Evolutionary conservation across 2,888 invertebrate species (phyloP).

Genomic region (Eristalinus aeneus): DNA sequence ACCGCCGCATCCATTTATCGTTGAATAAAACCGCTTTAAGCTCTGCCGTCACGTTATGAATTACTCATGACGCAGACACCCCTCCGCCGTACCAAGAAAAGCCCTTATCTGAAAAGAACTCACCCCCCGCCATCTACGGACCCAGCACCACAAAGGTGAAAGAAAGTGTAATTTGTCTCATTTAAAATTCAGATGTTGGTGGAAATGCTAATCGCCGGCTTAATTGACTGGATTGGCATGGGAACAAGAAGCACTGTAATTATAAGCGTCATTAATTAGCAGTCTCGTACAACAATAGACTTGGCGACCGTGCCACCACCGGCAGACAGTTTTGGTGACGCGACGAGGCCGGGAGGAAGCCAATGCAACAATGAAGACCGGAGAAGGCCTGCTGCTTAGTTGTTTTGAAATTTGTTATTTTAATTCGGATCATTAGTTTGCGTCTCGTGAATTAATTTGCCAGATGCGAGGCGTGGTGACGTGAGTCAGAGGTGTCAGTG

Average conservation of each 20-base stretch:
- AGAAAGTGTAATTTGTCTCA: slow-evolving; percentile 60
- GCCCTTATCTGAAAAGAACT: background rate
- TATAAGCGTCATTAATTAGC: slow-evolving; percentile 30
- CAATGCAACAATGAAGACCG: background rate
- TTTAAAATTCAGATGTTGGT: slow-evolving; percentile 43
- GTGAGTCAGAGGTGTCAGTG: slow-evolving; percentile 19
- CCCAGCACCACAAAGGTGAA: slow-evolving; percentile 4
- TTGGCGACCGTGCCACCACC: too few species aligned
- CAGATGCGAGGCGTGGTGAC: background rate
- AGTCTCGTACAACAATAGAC: background rate
- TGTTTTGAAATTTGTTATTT: slow-evolving; percentile 34
- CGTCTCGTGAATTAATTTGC: background rate
- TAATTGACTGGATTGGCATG: slow-evolving; percentile 55
- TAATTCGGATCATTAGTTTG: slow-evolving; percentile 38
- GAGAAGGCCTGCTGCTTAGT: background rate
- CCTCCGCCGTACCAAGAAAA: background rate
- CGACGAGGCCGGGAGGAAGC: background rate
- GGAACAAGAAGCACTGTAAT: slow-evolving; percentile 20
- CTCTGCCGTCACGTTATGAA: background rate
- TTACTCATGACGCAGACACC: background rate
- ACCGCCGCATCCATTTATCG: background rate
- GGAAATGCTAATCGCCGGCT: slow-evolving; percentile 50
- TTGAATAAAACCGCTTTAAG: background rate
- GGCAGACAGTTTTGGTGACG: background rate
- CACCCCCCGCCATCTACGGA: background rate